Percentiles rank a stretch among this genome's conserved stretches.
Conservation (phyloP, 2,797 vertebrate species). For the Cynodonichthys magdalenae region DNA sequence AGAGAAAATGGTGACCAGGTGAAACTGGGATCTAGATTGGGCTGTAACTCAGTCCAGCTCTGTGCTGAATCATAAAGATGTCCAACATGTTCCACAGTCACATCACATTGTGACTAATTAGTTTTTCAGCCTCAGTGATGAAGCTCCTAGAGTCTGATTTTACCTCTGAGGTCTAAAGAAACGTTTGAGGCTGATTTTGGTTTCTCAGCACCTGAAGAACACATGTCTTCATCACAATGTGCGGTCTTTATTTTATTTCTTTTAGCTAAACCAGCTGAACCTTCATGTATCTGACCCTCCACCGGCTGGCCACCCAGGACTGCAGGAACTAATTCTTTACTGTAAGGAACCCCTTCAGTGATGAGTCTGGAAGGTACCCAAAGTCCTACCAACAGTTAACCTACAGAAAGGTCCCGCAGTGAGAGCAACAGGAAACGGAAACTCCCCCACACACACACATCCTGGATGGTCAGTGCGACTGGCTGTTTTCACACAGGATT, state of each 20-base stretch:
- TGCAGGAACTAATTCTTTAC: slow-evolving; percentile 67
- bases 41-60: slow-evolving; percentile 51
- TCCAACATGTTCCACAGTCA: background rate
- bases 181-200: slow-evolving; percentile 15
- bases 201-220: slow-evolving; percentile 48
- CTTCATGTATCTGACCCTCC: slow-evolving; percentile 12
- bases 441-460: slow-evolving; percentile 71
- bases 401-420: slow-evolving; percentile 75
- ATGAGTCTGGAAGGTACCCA: slow-evolving; percentile 72
- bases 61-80: background rate
- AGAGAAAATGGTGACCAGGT: slow-evolving; percentile 9
- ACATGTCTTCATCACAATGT: slow-evolving; percentile 36
- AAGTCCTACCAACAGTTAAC: slow-evolving; percentile 65
- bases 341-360: slow-evolving; percentile 54
- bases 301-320: slow-evolving; percentile 70
- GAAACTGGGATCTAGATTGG: slow-evolving; percentile 55
- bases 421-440: slow-evolving; percentile 82
- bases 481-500: slow-evolving; percentile 69
- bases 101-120: background rate
- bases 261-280: slow-evolving; percentile 27
- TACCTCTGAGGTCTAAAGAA: slow-evolving; percentile 21
- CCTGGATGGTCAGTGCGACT: slow-evolving; percentile 72
- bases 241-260: slow-evolving; percentile 43
- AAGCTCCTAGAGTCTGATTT: slow-evolving; percentile 27
- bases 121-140: slow-evolving; percentile 13